Conservation (phyloP, 2,888 invertebrate genomes). For the Diaprepes abbreviatus region DNA sequence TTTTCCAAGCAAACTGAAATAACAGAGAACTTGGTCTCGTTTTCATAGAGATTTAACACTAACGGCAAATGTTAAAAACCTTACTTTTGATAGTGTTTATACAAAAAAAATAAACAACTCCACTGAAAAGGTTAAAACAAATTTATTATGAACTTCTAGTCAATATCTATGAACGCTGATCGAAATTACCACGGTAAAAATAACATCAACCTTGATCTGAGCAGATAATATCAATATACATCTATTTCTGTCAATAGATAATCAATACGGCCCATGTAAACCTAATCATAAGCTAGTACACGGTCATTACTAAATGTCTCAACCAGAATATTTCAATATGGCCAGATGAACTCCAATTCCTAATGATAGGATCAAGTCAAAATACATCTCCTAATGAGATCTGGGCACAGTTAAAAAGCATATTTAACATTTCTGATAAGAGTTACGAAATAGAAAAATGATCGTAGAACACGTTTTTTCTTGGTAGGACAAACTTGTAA, state of each 20-base stretch:
- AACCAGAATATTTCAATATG: background rate
- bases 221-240: slow-evolving; percentile 21
- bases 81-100: too few species aligned
- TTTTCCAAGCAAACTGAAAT: too few species aligned
- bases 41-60: too few species aligned
- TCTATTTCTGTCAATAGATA: slow-evolving; percentile 34
- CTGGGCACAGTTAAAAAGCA: background rate
- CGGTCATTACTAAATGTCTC: slow-evolving; percentile 2
- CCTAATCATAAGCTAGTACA: slow-evolving; percentile 1
- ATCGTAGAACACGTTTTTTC: background rate
- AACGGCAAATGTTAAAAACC: too few species aligned
- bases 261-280: slow-evolving; percentile 22
- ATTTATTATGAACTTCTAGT: too few species aligned
- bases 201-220: background rate
- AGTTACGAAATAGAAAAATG: slow-evolving; percentile 1
- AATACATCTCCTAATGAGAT: slow-evolving; percentile 20
- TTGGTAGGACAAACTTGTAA: background rate
- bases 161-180: too few species aligned
- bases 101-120: too few species aligned
- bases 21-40: too few species aligned
- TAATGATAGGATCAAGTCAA: slow-evolving; percentile 6
- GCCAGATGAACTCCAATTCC: background rate
- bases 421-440: slow-evolving; percentile 11
- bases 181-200: background rate
- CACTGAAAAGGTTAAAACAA: too few species aligned